A percentile compares a stretch with the other conserved stretches of the same genome.
Conservation (phyloP, 2,797 vertebrate genomes). For the Phalanger gymnotis region DNA sequence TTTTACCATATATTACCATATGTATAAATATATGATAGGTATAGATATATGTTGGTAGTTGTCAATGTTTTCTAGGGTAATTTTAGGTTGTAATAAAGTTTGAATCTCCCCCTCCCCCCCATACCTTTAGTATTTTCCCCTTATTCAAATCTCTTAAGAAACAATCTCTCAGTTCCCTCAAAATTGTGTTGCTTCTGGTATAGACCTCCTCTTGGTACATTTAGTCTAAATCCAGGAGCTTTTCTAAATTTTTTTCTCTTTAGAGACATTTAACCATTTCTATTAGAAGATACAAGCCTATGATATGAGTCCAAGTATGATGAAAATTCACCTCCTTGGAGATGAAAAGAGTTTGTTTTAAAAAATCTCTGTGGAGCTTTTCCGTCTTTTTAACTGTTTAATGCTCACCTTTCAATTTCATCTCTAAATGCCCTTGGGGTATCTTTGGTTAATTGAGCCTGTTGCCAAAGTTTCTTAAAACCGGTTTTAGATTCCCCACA, state of each 20-base stretch:
- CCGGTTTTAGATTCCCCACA: not conserved
- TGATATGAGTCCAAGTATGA: not conserved
- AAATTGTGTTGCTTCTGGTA: not conserved
- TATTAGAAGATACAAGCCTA: not conserved
- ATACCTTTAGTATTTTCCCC: not conserved
- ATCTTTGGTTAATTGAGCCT: not conserved
- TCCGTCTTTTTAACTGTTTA: not conserved
- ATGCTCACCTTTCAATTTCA: not conserved
- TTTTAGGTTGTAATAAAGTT: not conserved
- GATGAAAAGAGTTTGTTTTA: not conserved
- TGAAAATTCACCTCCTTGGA: not conserved
- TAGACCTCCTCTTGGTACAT: not conserved
- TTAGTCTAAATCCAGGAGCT: not conserved
- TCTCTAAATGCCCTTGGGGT: not conserved
- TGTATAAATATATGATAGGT: too few species aligned
- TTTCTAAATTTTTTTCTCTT: not conserved
- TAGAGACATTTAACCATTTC: not conserved
- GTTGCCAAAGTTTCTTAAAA: not conserved
- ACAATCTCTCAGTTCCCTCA: not conserved
- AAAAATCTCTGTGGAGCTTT: not conserved
- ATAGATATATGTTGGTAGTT: not conserved
- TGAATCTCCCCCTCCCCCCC: not conserved
- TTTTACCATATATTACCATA: too few species aligned
- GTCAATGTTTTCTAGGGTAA: not conserved
- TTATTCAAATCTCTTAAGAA: not conserved